A percentile compares a stretch with the other conserved stretches of the same genome.
These are phyloP conservation scores for Spongia lamella DNA, from an alignment of 37 sponge, comb jelly and placozoan genomes.

Conservation along the genomic window DNA sequence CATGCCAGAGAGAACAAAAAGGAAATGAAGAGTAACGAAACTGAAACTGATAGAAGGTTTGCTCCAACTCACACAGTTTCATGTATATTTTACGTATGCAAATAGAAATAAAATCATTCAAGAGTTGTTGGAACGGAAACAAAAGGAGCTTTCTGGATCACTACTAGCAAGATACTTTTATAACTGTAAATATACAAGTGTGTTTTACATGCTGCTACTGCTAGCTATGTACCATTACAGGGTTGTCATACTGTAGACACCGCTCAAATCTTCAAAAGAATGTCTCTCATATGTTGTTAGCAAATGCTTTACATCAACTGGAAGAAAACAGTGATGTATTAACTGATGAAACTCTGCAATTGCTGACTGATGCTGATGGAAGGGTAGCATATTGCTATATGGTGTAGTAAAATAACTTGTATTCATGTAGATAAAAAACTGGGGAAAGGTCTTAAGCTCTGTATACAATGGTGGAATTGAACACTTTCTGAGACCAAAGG, in stretches of 20 bases:
- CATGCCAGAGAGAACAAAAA: too few species aligned
- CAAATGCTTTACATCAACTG: background rate
- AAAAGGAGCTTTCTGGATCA: constrained; percentile 60
- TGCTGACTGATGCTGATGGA: too few species aligned
- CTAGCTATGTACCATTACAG: constrained; percentile 4
- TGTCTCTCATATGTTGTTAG: constrained; percentile 69
- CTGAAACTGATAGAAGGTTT: too few species aligned
- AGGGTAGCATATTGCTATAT: background rate
- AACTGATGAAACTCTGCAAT: too few species aligned
- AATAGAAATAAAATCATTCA: too few species aligned
- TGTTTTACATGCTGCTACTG: background rate
- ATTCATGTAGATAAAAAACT: constrained; percentile 4
- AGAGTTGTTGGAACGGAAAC: constrained; percentile 55
- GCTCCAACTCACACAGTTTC: too few species aligned
- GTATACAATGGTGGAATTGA: constrained; percentile 77
- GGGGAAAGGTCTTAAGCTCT: constrained; percentile 34
- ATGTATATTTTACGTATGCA: too few species aligned
- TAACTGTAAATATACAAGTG: constrained; percentile 51
- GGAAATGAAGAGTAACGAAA: too few species aligned
- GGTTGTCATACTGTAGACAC: constrained; percentile 91
- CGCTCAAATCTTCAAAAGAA: constrained; percentile 59
- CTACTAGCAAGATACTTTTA: constrained; percentile 78
- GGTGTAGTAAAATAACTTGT: constrained; percentile 1
- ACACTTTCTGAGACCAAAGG: constrained; percentile 59
- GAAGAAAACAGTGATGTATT: background rate